A percentile compares a stretch with the other conserved stretches of the same genome.
phyloP scores from a whole-genome alignment of 2,888 invertebrate genomes.

The Cyaniris semiargus region DNA sequence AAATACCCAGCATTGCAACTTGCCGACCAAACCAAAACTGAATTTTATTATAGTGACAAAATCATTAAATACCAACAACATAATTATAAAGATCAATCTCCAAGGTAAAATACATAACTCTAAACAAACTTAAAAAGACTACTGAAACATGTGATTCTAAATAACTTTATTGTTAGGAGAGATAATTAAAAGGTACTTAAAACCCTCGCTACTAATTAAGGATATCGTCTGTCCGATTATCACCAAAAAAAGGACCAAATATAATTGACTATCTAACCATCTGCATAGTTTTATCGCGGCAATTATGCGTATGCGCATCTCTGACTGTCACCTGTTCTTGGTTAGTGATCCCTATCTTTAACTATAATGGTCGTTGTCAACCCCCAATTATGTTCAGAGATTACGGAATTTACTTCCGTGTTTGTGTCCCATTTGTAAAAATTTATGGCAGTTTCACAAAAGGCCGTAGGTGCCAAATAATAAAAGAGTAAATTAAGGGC shows the following conservation, averaged over 20 bases:
- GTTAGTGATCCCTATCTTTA: neutral
- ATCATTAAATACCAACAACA: too few species aligned
- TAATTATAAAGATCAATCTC: too few species aligned
- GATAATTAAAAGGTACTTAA: slow-evolving; percentile 1
- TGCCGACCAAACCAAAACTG: too few species aligned
- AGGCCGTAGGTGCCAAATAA: neutral
- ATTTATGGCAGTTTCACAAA: neutral
- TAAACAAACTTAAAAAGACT: too few species aligned
- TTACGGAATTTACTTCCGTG: neutral
- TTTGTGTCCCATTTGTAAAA: neutral
- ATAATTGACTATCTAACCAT: neutral
- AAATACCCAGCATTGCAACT: too few species aligned
- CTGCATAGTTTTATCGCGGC: neutral
- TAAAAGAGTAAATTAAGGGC: neutral
- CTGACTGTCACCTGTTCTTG: neutral
- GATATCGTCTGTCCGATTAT: neutral
- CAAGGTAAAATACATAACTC: too few species aligned
- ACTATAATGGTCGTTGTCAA: neutral
- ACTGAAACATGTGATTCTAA: slow-evolving; percentile 12
- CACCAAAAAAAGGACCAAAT: neutral
- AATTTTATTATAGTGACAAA: too few species aligned
- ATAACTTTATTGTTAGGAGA: neutral
- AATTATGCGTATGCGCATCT: neutral
- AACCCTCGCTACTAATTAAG: neutral
- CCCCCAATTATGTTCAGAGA: neutral